Conservation (phyloP, 2,797 vertebrate genomes). For the Astyanax mexicanus region DNA sequence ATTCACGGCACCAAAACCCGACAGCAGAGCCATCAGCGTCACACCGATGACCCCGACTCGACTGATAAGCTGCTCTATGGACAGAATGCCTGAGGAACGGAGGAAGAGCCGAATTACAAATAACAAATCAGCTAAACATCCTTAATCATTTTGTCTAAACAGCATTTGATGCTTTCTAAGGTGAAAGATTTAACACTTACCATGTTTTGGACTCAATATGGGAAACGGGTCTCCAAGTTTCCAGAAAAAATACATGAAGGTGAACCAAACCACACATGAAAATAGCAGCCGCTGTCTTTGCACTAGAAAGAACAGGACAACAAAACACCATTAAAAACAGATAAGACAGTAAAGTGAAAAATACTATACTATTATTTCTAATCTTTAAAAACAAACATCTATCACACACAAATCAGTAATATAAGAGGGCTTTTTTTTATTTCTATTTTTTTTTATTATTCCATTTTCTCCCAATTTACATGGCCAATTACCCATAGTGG, state of each 20-base stretch:
- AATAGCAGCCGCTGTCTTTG: constrained; percentile 93
- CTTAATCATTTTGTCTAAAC: neutral
- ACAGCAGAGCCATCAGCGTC: constrained; percentile 96
- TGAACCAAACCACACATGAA: constrained; percentile 94
- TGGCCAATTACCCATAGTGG: too few relatives aligned
- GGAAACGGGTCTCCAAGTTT: constrained; percentile 97
- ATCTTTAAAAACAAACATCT: too few relatives aligned
- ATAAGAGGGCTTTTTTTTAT: too few relatives aligned
- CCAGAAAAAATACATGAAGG: constrained; percentile 99
- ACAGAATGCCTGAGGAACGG: constrained; percentile 87
- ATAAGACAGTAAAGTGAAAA: too few relatives aligned
- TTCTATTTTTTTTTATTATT: too few relatives aligned
- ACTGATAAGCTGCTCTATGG: constrained; percentile 98
- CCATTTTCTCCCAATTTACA: too few relatives aligned
- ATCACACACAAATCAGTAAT: neutral
- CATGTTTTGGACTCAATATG: constrained; percentile 97
- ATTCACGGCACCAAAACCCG: constrained; percentile 98
- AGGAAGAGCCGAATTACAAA: neutral
- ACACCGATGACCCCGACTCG: constrained; percentile 97
- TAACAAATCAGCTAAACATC: too few relatives aligned
- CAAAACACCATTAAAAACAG: neutral
- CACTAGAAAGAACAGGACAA: constrained; percentile 75
- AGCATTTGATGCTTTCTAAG: neutral
- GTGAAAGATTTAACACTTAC: constrained; percentile 72
- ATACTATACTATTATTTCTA: too few relatives aligned